A percentile compares a stretch with the other conserved stretches of the same genome.
These are phyloP conservation scores for Drosophila ironensis DNA, from an alignment of 1,140 invertebrate genomes.

Conservation along the genomic window DNA sequence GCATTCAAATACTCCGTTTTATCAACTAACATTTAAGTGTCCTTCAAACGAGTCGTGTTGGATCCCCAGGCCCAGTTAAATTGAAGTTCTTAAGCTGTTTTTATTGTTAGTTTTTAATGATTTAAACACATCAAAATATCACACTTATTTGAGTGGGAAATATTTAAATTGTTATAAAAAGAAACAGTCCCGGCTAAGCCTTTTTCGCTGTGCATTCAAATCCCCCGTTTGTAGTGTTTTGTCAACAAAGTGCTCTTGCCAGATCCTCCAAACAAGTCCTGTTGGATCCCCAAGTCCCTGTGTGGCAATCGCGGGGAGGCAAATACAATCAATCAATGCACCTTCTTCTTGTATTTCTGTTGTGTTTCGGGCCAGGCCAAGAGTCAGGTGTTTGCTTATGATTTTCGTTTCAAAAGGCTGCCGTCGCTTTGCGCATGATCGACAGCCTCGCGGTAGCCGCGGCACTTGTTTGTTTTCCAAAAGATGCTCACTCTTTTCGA, in stretches of 20 bases:
- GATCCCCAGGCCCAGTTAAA: too few species aligned
- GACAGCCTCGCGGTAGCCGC: constrained; percentile 70
- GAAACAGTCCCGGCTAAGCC: too few species aligned
- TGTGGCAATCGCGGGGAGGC: constrained; percentile 5
- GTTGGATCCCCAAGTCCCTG: constrained; percentile 16
- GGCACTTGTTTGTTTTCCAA: constrained; percentile 48
- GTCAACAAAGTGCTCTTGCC: constrained; percentile 38
- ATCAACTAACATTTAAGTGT: too few species aligned
- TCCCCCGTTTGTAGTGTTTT: constrained; percentile 39
- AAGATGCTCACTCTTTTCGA: constrained; percentile 29
- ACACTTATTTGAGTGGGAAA: too few species aligned
- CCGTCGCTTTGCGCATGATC: constrained; percentile 63
- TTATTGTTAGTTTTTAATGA: too few species aligned
- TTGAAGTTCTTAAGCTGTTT: too few species aligned
- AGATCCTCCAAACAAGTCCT: constrained; percentile 48
- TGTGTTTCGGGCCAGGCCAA: constrained; percentile 24
- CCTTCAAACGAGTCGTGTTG: too few species aligned
- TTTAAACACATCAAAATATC: too few species aligned
- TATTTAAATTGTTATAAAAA: too few species aligned
- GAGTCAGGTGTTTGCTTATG: constrained; percentile 56
- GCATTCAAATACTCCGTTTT: too few species aligned
- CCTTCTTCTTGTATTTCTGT: constrained; percentile 7
- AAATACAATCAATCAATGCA: constrained; percentile 9
- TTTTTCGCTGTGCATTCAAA: constrained; percentile 11
- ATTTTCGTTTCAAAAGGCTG: constrained; percentile 74